Base-by-base conservation (phyloP, 2,113 vertebrate species). In the Aldabrachelys gigantea region DNA sequence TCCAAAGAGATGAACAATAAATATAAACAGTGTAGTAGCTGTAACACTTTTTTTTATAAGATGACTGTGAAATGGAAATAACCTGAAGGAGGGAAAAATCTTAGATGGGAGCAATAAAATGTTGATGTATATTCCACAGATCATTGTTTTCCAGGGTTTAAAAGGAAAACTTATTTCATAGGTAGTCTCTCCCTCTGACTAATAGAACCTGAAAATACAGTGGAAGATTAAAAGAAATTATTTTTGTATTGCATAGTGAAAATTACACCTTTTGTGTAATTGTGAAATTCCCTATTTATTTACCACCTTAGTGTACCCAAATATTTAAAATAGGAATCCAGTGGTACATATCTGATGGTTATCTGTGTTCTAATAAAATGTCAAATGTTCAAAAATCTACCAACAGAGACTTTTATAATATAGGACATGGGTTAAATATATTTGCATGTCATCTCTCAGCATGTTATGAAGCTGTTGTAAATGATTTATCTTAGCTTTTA, bases 281-380 rank as follows among this genome's bases (percentile, higher is more conserved):
- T 21, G 93, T 93, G 89, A 96, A 96, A 96, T 95, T 95, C 62
- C 22, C 7, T 91, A 83, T 92, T 96, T 97, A 85, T 95, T 98
- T 98, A 75, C 53, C 31, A 82, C 84, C 81, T 91, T 52, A 49
- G 80, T 97, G 96, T 96, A 88, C 54, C 83, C 85, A 97, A 91
- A 62, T 97, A 94, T 93, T 97, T 96, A 95, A 95, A 98, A 97
- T 96, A 94, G 94, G 69, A 97, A 97, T 85, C 25, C 52, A 97
- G 69, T 12, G 57, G 35, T 94, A 85, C 19, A 38, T 96, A 97
- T 98, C 96, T 88, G 89, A 97, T 84, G 91, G 50, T 82, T 96
- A 97, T 92, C 90, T 97, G 80, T 90, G 16, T 8, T 91, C 10
- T 97, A 96, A 96, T 94, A 97, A 96, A 97, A 56, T 92, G 90